phyloP scores from a whole-genome alignment of 2,113 vertebrate genomes.

The Noturus placidus region DNA sequence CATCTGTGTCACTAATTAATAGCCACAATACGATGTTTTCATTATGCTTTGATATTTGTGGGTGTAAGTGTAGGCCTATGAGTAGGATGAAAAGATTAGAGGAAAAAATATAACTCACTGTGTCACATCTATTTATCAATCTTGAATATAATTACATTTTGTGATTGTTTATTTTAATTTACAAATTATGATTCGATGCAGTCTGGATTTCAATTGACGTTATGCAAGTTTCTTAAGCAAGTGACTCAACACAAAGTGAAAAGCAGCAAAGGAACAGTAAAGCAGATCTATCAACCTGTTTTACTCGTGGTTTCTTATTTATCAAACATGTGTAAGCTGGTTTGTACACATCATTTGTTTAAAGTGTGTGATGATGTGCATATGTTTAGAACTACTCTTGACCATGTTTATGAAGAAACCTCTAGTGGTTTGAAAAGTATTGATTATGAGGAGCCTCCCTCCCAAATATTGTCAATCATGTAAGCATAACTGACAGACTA shows the following conservation, averaged over 20 bases:
- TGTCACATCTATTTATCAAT: neutral
- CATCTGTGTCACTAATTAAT: constrained; percentile 28
- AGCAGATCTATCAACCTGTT: neutral
- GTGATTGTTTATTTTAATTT: neutral
- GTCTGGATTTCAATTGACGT: neutral
- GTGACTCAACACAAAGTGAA: neutral
- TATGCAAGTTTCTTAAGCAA: neutral
- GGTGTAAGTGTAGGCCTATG: neutral
- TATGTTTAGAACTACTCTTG: neutral
- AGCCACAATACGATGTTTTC: neutral
- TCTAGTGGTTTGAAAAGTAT: neutral
- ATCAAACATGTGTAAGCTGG: neutral
- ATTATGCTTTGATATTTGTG: constrained; percentile 6
- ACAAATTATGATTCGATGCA: neutral
- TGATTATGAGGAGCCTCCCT: neutral
- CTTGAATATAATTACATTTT: neutral
- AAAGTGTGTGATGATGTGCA: neutral
- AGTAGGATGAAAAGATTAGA: neutral
- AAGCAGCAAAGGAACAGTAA: neutral
- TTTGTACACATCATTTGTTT: neutral
- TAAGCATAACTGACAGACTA: neutral
- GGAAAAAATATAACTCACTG: neutral
- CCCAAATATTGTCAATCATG: neutral
- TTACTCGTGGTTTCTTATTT: too few species aligned
- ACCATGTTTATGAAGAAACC: neutral